Conservation (phyloP, 2,113 vertebrate genomes). For the Dunckerocampus dactyliophorus region DNA sequence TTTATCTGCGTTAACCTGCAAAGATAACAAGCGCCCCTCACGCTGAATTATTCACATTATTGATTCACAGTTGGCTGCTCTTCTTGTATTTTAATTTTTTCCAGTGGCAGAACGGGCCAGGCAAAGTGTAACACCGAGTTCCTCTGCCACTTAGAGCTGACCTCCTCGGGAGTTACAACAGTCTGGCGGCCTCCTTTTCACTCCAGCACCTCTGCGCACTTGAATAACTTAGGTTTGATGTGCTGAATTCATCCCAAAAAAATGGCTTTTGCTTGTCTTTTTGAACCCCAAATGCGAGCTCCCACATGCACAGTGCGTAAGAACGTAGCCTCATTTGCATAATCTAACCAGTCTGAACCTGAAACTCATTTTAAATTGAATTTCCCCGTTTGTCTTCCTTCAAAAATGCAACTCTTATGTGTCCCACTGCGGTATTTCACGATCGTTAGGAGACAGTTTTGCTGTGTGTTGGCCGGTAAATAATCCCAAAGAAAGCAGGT, state of each 20-base stretch:
- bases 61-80: conserved; percentile 14
- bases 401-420: conserved; percentile 15
- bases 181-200: neutral
- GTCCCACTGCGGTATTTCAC: conserved; percentile 6
- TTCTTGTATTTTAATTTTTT: conserved; percentile 28
- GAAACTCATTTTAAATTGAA: conserved; percentile 23
- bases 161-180: conserved; percentile 24
- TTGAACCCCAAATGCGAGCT: conserved; percentile 19
- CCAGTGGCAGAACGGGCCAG: conserved; percentile 14
- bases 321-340: conserved; percentile 20
- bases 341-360: conserved; percentile 16
- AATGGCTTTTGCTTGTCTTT: neutral
- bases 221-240: conserved; percentile 28
- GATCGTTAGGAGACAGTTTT: conserved; percentile 8
- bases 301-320: conserved; percentile 14
- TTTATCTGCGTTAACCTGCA: conserved; percentile 10
- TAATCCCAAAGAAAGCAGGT: conserved; percentile 5
- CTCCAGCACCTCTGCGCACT: conserved; percentile 2
- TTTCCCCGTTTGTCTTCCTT: conserved; percentile 1
- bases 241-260: conserved; percentile 5
- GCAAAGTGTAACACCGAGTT: conserved; percentile 9
- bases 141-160: conserved; percentile 23
- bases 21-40: conserved; percentile 13
- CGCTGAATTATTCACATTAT: conserved; percentile 41
- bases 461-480: conserved; percentile 11